Conservation (phyloP, 2,113 vertebrate species). For the Sus scrofa region T2T-Sscrofa CM000813.6:1425501-1426000, state of each 20-base stretch:
- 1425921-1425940: background rate
- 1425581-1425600: background rate
- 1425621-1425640: accelerated
- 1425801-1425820: too few species aligned
- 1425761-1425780: background rate
- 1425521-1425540: background rate
- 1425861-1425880: background rate
- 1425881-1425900: background rate
- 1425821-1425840: too few species aligned
- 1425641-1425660: accelerated
- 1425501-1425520: background rate
- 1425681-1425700: background rate
- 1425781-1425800: background rate
- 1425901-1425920: accelerated
- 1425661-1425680: background rate
- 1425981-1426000: too few species aligned
- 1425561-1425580: background rate
- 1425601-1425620: background rate
- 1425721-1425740: background rate
- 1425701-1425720: accelerated
- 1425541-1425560: accelerated
- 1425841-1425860: background rate
- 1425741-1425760: accelerated
- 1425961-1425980: accelerated
- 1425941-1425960: background rate